Percentiles rank a stretch among this genome's conserved stretches.
Evolutionary conservation across 2,888 invertebrate species (phyloP).

Genomic region (Erebia epiphron): DNA sequence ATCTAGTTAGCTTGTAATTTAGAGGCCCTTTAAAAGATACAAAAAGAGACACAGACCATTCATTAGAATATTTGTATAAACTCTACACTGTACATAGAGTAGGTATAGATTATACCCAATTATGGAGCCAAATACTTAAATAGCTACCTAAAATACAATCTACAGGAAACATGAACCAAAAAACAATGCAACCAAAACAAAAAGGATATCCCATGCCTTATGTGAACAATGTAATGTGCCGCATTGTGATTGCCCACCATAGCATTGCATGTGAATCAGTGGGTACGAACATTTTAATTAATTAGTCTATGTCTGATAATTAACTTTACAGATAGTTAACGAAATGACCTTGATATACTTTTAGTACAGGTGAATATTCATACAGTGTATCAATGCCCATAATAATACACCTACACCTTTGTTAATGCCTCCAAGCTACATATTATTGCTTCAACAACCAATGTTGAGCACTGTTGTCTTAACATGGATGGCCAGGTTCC

Average conservation of each 20-base stretch:
- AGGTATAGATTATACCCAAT: not conserved
- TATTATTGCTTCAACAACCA: too few species aligned
- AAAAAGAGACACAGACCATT: too few species aligned
- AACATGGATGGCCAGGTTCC: too few species aligned
- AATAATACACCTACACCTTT: too few species aligned
- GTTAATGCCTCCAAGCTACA: too few species aligned
- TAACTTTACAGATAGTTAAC: conserved; percentile 29
- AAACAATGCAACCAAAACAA: conserved; percentile 52
- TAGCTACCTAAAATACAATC: not conserved
- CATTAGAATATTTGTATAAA: too few species aligned
- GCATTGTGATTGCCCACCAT: conserved; percentile 40
- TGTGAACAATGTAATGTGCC: conserved; percentile 49
- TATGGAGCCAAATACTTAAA: not conserved
- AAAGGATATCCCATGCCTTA: conserved; percentile 64
- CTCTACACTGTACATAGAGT: too few species aligned
- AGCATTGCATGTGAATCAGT: conserved; percentile 40
- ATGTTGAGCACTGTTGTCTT: too few species aligned
- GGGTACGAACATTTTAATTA: conserved; percentile 42
- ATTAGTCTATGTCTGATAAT: conserved; percentile 28
- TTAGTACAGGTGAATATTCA: too few species aligned
- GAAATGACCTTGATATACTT: conserved; percentile 23
- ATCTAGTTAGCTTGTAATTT: too few species aligned
- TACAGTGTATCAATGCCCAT: too few species aligned
- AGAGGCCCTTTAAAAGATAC: too few species aligned
- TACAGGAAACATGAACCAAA: conserved; percentile 51